A percentile compares a stretch with the other conserved stretches of the same genome.
Evolutionary conservation across 2,797 vertebrate species (phyloP).

Genomic region (Myotis findleyi): DNA sequence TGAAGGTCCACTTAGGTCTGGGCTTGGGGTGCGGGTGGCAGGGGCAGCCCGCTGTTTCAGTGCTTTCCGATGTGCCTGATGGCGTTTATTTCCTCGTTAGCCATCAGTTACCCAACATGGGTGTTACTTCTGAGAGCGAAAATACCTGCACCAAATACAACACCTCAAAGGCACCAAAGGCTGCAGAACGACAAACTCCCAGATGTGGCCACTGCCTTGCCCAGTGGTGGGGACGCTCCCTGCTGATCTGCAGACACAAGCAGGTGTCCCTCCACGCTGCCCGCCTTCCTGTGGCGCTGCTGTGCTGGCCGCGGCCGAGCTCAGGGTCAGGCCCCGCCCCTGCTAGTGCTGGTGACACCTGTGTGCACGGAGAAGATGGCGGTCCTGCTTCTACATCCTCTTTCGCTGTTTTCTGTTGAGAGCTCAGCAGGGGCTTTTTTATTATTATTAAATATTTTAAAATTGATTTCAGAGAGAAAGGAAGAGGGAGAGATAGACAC

Average conservation of each 20-base stretch:
- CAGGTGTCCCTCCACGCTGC: not conserved
- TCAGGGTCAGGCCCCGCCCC: too few species aligned
- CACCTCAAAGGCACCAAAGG: not conserved
- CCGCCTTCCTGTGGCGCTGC: not conserved
- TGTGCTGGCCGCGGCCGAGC: not conserved
- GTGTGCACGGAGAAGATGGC: not conserved
- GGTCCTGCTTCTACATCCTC: not conserved
- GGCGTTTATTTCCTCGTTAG: not conserved
- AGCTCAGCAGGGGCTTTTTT: not conserved
- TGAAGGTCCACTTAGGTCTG: too few species aligned
- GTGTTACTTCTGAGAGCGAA: not conserved
- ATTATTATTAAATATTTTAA: too few species aligned
- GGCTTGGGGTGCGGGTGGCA: not conserved
- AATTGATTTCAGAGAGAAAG: too few species aligned
- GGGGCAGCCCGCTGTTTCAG: too few species aligned
- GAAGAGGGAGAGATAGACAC: too few species aligned
- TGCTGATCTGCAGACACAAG: not conserved
- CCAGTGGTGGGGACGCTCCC: not conserved
- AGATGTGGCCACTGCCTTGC: not conserved
- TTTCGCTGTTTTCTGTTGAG: not conserved
- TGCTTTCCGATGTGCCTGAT: not conserved
- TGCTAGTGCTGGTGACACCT: too few species aligned
- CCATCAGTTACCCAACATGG: not conserved
- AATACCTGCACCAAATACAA: rapidly evolving
- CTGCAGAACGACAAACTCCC: not conserved